Base-by-base conservation (phyloP, 37 sponge, comb jelly and placozoan genomes). In the Aplysina aerophoba region DNA sequence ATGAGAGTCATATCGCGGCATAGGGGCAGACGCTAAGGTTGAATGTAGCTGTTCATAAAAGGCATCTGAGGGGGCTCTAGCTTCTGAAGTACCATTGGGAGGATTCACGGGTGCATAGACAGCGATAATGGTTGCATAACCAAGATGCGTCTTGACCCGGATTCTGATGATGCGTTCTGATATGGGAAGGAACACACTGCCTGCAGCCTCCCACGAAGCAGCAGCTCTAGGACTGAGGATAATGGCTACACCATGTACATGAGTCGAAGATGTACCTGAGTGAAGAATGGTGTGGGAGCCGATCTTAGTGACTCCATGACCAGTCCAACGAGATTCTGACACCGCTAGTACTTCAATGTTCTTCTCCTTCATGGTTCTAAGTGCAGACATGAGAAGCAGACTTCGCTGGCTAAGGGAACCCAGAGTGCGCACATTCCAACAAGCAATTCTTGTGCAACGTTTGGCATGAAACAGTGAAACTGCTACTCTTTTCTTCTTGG, bases 391-490 rank as follows among this genome's bases (percentile, higher is more conserved):
- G 69, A 67, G 69, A 14, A 28, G 69, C 69, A 67, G 69, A 67
- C 69, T 67, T 67, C n/a, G 69, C 27, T 15, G 69, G 27, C 69
- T 67, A 22, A 67, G 28, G 69, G 69, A 22, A 28, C 69, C 28
- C 27, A 67, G 27, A 67, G 69, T 67, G 69, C 19, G 14, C 28
- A 67, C 69, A 67, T 67, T 67, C 69, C 69, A 67, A 22, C 28
- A 67, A 28, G 69, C 69, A 67, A 67, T 67, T 67, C 69, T 15
- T 15, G 25, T 24, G 27, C n/a, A 25, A 28, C 69, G n/a, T 67
- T 67, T 67, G 27, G 69, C 69, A 67, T 67, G 69, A 67, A 67
- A 67, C 69, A 67, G 69, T 67, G 69, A 67, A n/a, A 67, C 69
- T 67, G 69, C n/a, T 67, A 25, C n/a, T 67, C 28, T 14, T 28